These are phyloP conservation scores for Cephonodes hylas DNA, from an alignment of 2,888 invertebrate genomes.

Conservation along the genomic window DNA sequence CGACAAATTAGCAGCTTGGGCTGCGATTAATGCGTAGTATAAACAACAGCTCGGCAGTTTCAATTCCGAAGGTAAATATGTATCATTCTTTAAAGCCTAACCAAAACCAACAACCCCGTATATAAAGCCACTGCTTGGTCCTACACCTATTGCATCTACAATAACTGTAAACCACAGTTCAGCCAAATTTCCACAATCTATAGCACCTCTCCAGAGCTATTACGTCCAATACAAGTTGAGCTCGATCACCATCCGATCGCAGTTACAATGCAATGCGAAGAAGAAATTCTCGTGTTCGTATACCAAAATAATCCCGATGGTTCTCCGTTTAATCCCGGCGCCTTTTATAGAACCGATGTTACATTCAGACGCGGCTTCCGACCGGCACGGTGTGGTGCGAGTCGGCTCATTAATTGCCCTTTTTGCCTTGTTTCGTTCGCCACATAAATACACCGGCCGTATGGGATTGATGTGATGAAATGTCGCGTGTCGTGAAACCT, in stretches of 20 bases:
- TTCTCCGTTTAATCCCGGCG: constrained; percentile 17
- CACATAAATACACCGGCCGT: background rate
- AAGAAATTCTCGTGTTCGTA: constrained; percentile 19
- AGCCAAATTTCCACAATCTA: no score
- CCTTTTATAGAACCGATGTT: constrained; percentile 20
- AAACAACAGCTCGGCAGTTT: no score
- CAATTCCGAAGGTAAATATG: no score
- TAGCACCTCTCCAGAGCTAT: background rate
- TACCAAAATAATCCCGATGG: constrained; percentile 19
- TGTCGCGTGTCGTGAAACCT: background rate
- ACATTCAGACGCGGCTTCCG: constrained; percentile 10
- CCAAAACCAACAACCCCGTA: no score
- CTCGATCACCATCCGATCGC: background rate
- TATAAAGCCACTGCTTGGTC: no score
- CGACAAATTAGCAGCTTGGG: no score
- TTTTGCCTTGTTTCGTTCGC: constrained; percentile 4
- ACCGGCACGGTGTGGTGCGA: no score
- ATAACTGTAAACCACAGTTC: no score
- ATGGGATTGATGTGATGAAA: background rate
- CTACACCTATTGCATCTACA: no score
- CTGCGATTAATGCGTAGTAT: no score
- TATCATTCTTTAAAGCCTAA: no score
- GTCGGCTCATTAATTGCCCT: constrained; percentile 4
- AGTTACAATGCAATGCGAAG: constrained; percentile 33
- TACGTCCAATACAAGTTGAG: background rate